Base-by-base conservation (phyloP, 2,888 invertebrate genomes). In the Drosophila macrospina region DNA sequence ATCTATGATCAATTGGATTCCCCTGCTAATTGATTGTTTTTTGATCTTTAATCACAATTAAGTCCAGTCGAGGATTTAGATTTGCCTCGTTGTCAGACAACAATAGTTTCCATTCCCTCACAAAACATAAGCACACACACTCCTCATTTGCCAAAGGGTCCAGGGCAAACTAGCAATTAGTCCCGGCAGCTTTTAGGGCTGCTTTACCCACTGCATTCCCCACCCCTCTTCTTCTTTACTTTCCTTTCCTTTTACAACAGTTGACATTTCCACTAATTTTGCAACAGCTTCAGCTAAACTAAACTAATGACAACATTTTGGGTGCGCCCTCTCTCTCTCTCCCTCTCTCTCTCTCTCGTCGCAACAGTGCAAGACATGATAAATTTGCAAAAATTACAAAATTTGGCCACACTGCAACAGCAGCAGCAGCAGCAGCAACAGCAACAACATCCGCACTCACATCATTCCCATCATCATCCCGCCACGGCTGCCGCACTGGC, bases 341-440 rank as follows among this genome's bases (percentile, higher is more conserved):
- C 26, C 5, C 26, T n/a, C n/a, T n/a, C n/a, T n/a, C n/a, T n/a
- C 7, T 7, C 5, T 28, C 28, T 60, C 70, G 34, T 34, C 24
- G 20, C 41, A 39, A 51, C 88, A 92, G 92, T 92, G 92, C 92
- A 92, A 91, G 92, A 92, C 90, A 92, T 92, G 91, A 86, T 92
- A 90, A 92, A 92, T 91, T 91, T 92, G 85, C 92, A 92, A 91
- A 97, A 96, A 92, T 94, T 97, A 67, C 96, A 97, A 93, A 96
- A 96, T 89, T 93, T 97, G 85, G 95, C 96, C 68, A 95, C 95
- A 74, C 94, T 96, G 92, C 91, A 94, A 86, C 95, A 95, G 78
- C 94, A 94, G 34, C 90, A 90, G 11, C 87, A 94, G 24, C 90
- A 90, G 5, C 79, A 85, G 11, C 79, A 47, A 11, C 89, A 93